Base-by-base conservation (phyloP, 2,113 vertebrate genomes). In the Collichthys lucidus region DNA sequence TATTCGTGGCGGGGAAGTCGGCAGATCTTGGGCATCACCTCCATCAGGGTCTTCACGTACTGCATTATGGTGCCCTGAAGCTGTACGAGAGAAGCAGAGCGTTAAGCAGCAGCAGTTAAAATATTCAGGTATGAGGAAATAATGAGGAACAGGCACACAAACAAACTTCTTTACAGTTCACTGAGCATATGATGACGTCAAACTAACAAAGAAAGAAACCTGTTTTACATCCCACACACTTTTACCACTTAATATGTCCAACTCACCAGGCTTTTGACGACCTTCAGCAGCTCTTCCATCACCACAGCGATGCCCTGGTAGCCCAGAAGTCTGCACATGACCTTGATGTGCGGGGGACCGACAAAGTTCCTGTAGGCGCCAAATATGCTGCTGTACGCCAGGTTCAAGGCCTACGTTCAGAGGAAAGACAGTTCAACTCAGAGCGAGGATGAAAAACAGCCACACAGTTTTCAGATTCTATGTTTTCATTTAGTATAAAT, bases 1-100 rank as follows among this genome's bases (percentile, higher is more conserved):
- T 99, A 99, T 73, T 99, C 98, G 0, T 99, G 98, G 3, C 98
- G 96, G 16, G 98, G 98, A 76, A 99, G 91, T 65, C 98, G 94
- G 82, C 98, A 99, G 74, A 99, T 99, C 92, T 99, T 99, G 70
- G 98, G 98, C 98, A 99, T 99, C 69, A 99, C 98, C 91, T 99
- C 98, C 68, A 99, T 99, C 85, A 99, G 94, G 3, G 98, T 99
- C 87, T 98, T 99, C 94, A 99, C 98, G 0, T 99, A 99, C 94
- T 99, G 98, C 87, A 99, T 96, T 74, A 99, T 98, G 79, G 98
- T 99, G 29, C 98, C 98, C 83, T 99, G 98, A 42, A 99, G 95
- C 98, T 99, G 86, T 26, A 2, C 10, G 56, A 10, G 2, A 56
- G 47, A 66, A 62, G 4, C 11, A 68, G 22, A 63, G 1, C 3